Base-by-base conservation (phyloP, 92 coral and sea anemone genomes). In the Epizoanthus illoricatus region DNA sequence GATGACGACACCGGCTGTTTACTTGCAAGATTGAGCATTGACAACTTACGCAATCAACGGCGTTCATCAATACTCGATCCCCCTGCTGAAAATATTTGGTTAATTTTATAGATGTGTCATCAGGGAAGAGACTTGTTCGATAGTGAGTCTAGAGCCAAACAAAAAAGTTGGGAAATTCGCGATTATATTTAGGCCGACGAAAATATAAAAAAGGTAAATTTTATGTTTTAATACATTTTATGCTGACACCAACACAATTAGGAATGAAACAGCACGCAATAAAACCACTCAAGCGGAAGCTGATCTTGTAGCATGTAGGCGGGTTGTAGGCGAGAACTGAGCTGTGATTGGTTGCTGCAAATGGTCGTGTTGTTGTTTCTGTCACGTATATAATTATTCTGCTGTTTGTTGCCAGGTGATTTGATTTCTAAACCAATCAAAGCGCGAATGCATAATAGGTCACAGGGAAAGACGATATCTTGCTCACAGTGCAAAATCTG, bases 341-440 rank as follows among this genome's bases (percentile, higher is more conserved):
- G 65, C 71, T 78, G 81, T 66, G 89, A 89, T 89, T 89, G 92
- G 92, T 55, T 81, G 58, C 45, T 28, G 20, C 57, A 10, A 74
- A 18, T 65, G 76, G 52, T 76, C 66, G 49, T 91, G 71, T 88
- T 81, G 81, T 71, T 80, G 87, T 84, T 62, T 74, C 74, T 79
- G 84, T 78, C 88, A 85, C 49, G 74, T 81, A 67, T 65, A 59
- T 74, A 55, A 73, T 68, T 78, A 73, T 36, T 79, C 49, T 60
- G 83, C 80, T 86, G 88, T 81, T 84, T 73, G 97, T 88, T 94
- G 87, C 90, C 90, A 88, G 87, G 94, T 80, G 84, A 85, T 90
- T 87, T 92, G 90, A 86, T 79, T 36, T 75, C 36, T 86, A 49
- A 85, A 84, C 98, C 98, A 94, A 94, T 92, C 93, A 89, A 72